Base-by-base conservation (phyloP, 2,888 invertebrate genomes). In the Liposcelis brunnea region DNA sequence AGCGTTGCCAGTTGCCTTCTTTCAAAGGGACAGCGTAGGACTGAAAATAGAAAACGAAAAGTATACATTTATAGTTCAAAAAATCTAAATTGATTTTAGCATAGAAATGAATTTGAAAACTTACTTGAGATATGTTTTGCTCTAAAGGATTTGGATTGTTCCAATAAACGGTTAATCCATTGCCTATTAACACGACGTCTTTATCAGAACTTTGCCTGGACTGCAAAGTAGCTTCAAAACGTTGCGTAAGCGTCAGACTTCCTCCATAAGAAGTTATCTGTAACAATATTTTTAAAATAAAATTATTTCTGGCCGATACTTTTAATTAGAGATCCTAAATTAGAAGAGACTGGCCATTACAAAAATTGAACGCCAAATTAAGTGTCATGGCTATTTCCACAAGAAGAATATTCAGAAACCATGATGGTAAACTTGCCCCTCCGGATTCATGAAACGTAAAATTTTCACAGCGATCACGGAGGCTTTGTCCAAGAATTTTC, bases 261-360 rank as follows among this genome's bases (percentile, higher is more conserved):
- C 93, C 93, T 1, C 91, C 91, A 58, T 93, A 94, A 0, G 93
- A 89, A 47, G 80, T 72, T 6, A 93, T 69, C 66, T 84, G 52
- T 53, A 60, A 16, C 53, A 44, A 1, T 11, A 47, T 32, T 10
- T 38, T 16, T 3, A 43, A n/a, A 34, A 34, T 32, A 32, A 32
- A 10, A 31, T 38, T 15, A 43, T 26, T 43, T 35, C n/a, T n/a
- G n/a, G n/a, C n/a, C n/a, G n/a, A n/a, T n/a, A n/a, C n/a, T n/a
- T n/a, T n/a, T n/a, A n/a, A n/a, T n/a, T n/a, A n/a, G n/a, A n/a
- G n/a, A n/a, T n/a, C n/a, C n/a, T n/a, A n/a, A n/a, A n/a, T n/a
- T n/a, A n/a, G n/a, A n/a, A n/a, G n/a, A n/a, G n/a, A n/a, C n/a
- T n/a, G n/a, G n/a, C n/a, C n/a, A n/a, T n/a, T n/a, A n/a, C n/a